Evolutionary conservation across 2,888 invertebrate genomes (phyloP).

Genomic region (Elaeidobius kamerunicus): DNA sequence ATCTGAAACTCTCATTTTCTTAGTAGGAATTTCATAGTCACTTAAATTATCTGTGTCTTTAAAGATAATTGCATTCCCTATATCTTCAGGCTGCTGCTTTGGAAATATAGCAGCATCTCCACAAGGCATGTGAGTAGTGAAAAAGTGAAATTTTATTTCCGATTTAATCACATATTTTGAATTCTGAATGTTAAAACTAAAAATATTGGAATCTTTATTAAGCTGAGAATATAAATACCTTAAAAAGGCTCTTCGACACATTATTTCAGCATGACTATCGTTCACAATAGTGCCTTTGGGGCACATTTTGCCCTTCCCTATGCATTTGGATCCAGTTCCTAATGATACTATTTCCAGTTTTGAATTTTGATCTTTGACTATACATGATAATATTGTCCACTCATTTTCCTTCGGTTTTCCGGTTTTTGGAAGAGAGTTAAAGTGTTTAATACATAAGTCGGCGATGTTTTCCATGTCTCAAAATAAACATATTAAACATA

Average conservation of each 20-base stretch:
- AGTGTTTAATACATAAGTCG: not conserved
- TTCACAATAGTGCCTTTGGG: conserved; percentile 69
- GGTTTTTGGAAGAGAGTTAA: conserved; percentile 42
- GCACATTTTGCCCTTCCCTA: conserved; percentile 69
- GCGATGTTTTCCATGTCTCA: no score
- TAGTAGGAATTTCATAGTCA: conserved; percentile 25
- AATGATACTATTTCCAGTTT: conserved; percentile 67
- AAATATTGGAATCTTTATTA: conserved; percentile 30
- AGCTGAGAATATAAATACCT: conserved; percentile 68
- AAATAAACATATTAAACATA: no score
- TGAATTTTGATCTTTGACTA: conserved; percentile 55
- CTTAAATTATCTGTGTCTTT: conserved; percentile 11
- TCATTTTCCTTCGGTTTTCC: conserved; percentile 73
- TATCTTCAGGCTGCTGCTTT: conserved; percentile 48
- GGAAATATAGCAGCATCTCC: conserved; percentile 89
- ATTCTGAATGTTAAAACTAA: conserved; percentile 32
- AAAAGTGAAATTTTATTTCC: conserved; percentile 73
- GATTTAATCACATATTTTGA: conserved; percentile 45
- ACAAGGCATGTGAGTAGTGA: conserved; percentile 85
- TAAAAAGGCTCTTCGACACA: conserved; percentile 79
- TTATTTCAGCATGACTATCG: conserved; percentile 90
- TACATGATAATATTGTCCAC: conserved; percentile 81
- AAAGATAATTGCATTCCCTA: not conserved
- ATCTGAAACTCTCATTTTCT: no score
- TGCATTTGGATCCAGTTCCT: conserved; percentile 90